Evolutionary conservation across 2,113 vertebrate species (phyloP), one percentile per base, ranked within the genome.

Genomic region (Xyliphius kryptos): DNA sequence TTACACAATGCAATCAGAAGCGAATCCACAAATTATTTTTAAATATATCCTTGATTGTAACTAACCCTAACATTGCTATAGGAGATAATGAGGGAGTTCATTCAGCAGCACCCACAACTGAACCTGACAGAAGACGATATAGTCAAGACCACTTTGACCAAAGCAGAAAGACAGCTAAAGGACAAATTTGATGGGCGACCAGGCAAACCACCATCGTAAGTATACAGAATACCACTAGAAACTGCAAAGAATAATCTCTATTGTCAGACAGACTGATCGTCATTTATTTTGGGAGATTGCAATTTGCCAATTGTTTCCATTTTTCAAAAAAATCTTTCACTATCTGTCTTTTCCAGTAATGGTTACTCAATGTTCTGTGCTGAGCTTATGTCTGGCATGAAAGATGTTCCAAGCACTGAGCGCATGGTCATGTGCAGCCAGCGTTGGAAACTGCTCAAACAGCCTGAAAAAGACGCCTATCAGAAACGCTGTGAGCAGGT

Each of bases 351-450:
- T n/a, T n/a, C n/a, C n/a, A n/a, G n/a, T n/a, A 99, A 99, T 2
- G 95, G 95, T 73, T 99, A 99, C 82, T 98, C 96, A 0, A 89
- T 99, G 86, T 99, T 96, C 80, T 99, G 96, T 1, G 95, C 96
- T 2, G 96, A 99, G 86, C 83, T 98, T 69, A 99, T 99, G 94
- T 94, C 95, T 56, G 97, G 87, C 81, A 97, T 98, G 94, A 99
- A 99, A 81, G 95, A 99, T 0, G 93, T 97, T 50, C 95, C 95
- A 66, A 99, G 95, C 85, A 99, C 95, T 0, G 95, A 96, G 74
- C 93, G 95, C 65, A 98, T 99, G 96, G 91, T 98, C 76, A 91
- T 98, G 72, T 99, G 95, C 68, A 99, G 96, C 73, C 94, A 97
- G 79, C 88, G 92, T 69, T 99, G 96, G 96, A 99, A 97, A 69